Percentiles rank a stretch among this genome's conserved stretches.
These are phyloP conservation scores for Sebastes melanostomus DNA, from an alignment of 2,797 vertebrate genomes.

Conservation along the genomic window DNA sequence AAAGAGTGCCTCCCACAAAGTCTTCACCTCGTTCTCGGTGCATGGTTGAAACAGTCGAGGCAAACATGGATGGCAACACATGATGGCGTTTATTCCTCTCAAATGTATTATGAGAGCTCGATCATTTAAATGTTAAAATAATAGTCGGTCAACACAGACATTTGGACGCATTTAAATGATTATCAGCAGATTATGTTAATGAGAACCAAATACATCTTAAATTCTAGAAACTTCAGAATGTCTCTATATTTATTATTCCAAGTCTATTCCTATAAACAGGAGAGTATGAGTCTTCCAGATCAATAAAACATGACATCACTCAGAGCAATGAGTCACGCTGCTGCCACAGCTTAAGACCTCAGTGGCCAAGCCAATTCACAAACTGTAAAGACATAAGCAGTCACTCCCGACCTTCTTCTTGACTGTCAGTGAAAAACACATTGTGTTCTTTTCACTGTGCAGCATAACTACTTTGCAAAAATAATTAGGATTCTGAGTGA, in stretches of 20 bases:
- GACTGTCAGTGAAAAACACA: not conserved
- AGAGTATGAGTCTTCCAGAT: constrained; percentile 1
- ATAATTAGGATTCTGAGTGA: constrained; percentile 20
- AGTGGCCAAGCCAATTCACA: not conserved
- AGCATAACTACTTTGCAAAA: constrained; percentile 10
- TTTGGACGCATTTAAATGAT: not conserved
- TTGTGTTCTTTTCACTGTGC: not conserved
- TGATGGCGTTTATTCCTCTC: not conserved
- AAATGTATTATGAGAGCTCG: not conserved
- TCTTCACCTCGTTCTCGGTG: not conserved
- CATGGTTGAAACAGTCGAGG: not conserved
- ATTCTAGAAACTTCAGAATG: not conserved
- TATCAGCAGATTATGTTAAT: not conserved
- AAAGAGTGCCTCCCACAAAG: not conserved
- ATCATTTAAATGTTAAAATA: not conserved
- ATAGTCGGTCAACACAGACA: not conserved
- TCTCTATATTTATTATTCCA: not conserved
- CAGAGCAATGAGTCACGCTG: not conserved
- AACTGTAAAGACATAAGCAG: not conserved
- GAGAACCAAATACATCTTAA: not conserved
- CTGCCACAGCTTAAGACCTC: not conserved
- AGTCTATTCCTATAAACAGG: not conserved
- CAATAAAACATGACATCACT: constrained; percentile 16
- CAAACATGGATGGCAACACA: not conserved
- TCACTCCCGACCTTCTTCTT: not conserved